Evolutionary conservation across 1,140 invertebrate species (phyloP).

Genomic region (Bombus huntii): DNA sequence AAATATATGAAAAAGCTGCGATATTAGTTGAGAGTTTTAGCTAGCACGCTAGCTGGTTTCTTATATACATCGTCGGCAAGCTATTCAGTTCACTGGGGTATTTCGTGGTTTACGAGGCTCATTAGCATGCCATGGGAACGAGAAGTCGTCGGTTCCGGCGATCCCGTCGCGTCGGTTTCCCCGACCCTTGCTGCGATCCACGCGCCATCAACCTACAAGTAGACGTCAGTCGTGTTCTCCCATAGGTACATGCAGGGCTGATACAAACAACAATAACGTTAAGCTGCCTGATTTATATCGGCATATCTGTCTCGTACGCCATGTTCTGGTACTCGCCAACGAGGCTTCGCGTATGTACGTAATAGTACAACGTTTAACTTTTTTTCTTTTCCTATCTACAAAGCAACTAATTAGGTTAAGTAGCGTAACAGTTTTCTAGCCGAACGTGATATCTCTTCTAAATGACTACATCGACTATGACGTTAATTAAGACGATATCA

Average conservation of each 20-base stretch:
- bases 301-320: too few species aligned
- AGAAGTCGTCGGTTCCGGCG: constrained; percentile 7
- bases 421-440: not conserved
- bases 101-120: constrained; percentile 42
- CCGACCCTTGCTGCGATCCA: constrained; percentile 21
- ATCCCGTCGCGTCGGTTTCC: constrained; percentile 15
- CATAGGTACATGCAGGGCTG: not conserved
- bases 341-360: not conserved
- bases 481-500: not conserved
- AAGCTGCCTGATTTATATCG: not conserved
- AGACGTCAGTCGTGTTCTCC: not conserved
- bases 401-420: not conserved
- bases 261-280: not conserved
- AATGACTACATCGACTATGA: not conserved
- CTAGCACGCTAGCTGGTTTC: not conserved
- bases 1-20: not conserved
- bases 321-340: too few species aligned
- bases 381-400: not conserved
- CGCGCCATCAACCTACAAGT: not conserved
- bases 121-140: constrained; percentile 51
- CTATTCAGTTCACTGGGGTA: constrained; percentile 47
- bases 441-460: not conserved
- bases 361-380: not conserved
- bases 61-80: constrained; percentile 4
- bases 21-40: not conserved